A percentile compares a stretch with the other conserved stretches of the same genome.
Conservation (phyloP, 2,888 invertebrate genomes). For the Conus canariensis region DNA sequence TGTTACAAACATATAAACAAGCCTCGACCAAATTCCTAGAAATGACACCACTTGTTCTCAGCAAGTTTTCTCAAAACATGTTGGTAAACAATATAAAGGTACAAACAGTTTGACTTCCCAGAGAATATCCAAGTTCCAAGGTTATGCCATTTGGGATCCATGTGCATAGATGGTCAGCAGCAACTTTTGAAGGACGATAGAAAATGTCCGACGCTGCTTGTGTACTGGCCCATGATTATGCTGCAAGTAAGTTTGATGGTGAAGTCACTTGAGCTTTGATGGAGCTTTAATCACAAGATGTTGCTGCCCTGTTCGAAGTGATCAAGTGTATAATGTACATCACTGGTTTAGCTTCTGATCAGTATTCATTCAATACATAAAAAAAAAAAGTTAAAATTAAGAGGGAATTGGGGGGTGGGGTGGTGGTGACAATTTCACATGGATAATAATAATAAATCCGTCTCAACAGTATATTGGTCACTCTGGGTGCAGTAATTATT, state of each 20-base stretch:
- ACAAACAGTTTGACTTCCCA: constrained; percentile 20
- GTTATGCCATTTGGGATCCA: constrained; percentile 28
- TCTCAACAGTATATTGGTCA: neutral
- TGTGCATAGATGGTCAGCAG: constrained; percentile 34
- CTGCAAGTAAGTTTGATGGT: constrained; percentile 27
- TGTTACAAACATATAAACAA: neutral
- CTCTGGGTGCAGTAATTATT: neutral
- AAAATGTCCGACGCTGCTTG: neutral
- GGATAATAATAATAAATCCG: too few species aligned
- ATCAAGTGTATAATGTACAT: neutral
- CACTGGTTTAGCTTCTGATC: neutral
- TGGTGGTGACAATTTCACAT: too few species aligned
- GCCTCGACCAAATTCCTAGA: neutral
- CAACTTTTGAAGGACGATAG: neutral
- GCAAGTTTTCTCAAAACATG: neutral
- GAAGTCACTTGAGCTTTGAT: constrained; percentile 27
- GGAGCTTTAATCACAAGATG: constrained; percentile 14
- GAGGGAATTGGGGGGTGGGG: too few species aligned
- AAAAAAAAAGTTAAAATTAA: neutral
- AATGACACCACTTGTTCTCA: neutral
- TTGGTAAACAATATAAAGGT: neutral
- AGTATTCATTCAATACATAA: neutral
- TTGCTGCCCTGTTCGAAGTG: constrained; percentile 24
- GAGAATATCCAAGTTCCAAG: neutral
- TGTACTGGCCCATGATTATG: constrained; percentile 31